Conservation (phyloP, 1,140 invertebrate genomes). For the Cotesia glomerata region DNA sequence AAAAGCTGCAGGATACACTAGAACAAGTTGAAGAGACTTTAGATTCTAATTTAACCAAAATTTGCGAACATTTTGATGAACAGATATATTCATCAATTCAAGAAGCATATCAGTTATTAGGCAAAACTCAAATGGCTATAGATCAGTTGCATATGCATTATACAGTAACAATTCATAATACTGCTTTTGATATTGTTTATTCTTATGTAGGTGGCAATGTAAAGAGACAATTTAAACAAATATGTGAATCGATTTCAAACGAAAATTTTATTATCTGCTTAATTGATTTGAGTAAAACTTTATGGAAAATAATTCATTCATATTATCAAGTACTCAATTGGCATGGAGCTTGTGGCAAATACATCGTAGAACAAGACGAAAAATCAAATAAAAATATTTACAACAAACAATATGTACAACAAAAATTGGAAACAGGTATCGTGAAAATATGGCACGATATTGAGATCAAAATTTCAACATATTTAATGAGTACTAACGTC, state of each 20-base stretch:
- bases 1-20: slow-evolving; percentile 89
- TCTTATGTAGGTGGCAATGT: slow-evolving; percentile 73
- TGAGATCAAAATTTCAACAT: slow-evolving; percentile 86
- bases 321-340: slow-evolving; percentile 83
- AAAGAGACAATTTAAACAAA: slow-evolving; percentile 78
- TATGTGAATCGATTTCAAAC: slow-evolving; percentile 78
- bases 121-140: slow-evolving; percentile 88
- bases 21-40: slow-evolving; percentile 91
- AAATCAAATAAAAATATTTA: slow-evolving; percentile 51
- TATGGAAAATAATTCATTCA: slow-evolving; percentile 83
- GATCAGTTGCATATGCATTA: slow-evolving; percentile 96
- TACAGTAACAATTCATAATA: slow-evolving; percentile 90
- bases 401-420: slow-evolving; percentile 79
- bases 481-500: slow-evolving; percentile 79
- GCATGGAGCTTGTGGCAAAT: slow-evolving; percentile 69
- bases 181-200: slow-evolving; percentile 79
- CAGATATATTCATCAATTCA: slow-evolving; percentile 80
- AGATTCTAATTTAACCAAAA: slow-evolving; percentile 83
- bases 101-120: slow-evolving; percentile 82
- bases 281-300: slow-evolving; percentile 79
- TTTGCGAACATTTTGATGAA: slow-evolving; percentile 76
- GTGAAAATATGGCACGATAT: slow-evolving; percentile 92
- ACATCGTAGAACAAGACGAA: slow-evolving; percentile 47
- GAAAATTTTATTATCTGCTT: slow-evolving; percentile 84
- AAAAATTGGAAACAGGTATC: slow-evolving; percentile 88